phyloP scores from a whole-genome alignment of 2,113 vertebrate species.

The Dipodomys merriami region DNA sequence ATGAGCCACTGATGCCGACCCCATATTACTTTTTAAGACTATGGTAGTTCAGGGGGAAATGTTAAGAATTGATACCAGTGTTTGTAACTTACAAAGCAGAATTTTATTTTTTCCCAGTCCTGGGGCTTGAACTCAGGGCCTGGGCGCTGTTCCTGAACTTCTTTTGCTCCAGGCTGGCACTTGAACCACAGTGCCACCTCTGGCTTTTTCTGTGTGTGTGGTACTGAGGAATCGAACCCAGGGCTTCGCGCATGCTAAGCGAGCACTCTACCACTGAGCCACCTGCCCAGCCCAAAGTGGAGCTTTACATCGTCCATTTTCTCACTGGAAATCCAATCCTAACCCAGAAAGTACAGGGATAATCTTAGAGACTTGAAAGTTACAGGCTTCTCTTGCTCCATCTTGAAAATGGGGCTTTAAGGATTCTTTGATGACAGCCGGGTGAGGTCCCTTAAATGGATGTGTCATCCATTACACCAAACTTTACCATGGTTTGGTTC shows the following conservation, averaged over 20 bases:
- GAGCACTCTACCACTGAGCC: too few species aligned
- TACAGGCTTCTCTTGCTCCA: conserved; percentile 65
- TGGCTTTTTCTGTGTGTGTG: too few species aligned
- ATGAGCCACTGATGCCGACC: too few species aligned
- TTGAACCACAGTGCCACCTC: too few species aligned
- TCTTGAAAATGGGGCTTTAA: conserved; percentile 79
- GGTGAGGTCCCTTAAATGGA: conserved; percentile 70
- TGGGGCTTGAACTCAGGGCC: too few species aligned
- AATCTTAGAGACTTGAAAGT: conserved; percentile 78
- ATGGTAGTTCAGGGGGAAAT: background rate
- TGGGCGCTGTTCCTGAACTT: too few species aligned
- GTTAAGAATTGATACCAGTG: background rate
- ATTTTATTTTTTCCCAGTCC: too few species aligned
- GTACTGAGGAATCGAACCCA: too few species aligned
- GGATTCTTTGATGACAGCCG: conserved; percentile 82
- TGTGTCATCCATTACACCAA: conserved; percentile 81
- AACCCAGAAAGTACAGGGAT: conserved; percentile 49
- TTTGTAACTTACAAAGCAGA: conserved; percentile 63
- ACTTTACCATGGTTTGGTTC: conserved; percentile 76
- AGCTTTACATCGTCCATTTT: conserved; percentile 68
- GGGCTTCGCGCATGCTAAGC: too few species aligned
- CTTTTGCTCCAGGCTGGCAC: too few species aligned
- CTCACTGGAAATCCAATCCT: conserved; percentile 55
- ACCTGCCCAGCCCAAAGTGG: background rate
- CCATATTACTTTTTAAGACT: too few species aligned